Evolutionary conservation across 2,888 invertebrate genomes (phyloP).

Genomic region (Troides oblongomaculatus): DNA sequence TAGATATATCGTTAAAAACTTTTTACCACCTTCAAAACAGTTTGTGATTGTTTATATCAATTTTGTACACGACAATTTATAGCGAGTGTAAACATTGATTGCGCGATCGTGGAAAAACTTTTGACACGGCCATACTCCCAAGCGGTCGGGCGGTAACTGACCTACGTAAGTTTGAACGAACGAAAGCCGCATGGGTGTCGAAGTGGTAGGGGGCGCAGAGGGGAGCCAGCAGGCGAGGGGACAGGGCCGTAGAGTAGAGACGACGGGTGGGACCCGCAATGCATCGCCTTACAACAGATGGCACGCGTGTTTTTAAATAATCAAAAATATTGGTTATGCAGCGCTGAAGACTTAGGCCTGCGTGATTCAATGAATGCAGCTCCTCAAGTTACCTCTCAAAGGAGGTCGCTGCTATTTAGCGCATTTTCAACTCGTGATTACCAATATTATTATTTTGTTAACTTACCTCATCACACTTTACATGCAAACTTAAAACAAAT

Average conservation of each 20-base stretch:
- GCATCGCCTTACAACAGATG: constrained; percentile 78
- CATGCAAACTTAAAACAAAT: no score
- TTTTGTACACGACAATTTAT: constrained; percentile 61
- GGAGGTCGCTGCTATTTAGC: constrained; percentile 66
- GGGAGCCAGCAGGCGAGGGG: constrained; percentile 33
- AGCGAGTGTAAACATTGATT: constrained; percentile 75
- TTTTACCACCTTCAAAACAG: constrained; percentile 59
- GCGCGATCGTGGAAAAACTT: constrained; percentile 74
- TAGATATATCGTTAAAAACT: constrained; percentile 52
- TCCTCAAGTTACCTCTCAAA: constrained; percentile 72
- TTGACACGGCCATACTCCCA: constrained; percentile 79
- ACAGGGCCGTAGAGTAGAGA: constrained; percentile 55
- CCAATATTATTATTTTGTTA: constrained; percentile 3
- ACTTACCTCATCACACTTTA: no score
- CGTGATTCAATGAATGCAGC: constrained; percentile 68
- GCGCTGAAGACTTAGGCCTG: constrained; percentile 69
- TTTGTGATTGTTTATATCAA: constrained; percentile 56
- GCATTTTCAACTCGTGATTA: constrained; percentile 33
- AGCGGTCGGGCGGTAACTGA: constrained; percentile 81
- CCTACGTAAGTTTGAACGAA: constrained; percentile 81
- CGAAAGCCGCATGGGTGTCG: constrained; percentile 77
- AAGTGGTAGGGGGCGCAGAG: constrained; percentile 56
- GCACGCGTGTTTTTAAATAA: constrained; percentile 77
- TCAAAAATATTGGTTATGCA: constrained; percentile 74
- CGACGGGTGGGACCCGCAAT: constrained; percentile 67